Conservation (phyloP, 2,113 vertebrate species). For the Amazona vittata region DNA sequence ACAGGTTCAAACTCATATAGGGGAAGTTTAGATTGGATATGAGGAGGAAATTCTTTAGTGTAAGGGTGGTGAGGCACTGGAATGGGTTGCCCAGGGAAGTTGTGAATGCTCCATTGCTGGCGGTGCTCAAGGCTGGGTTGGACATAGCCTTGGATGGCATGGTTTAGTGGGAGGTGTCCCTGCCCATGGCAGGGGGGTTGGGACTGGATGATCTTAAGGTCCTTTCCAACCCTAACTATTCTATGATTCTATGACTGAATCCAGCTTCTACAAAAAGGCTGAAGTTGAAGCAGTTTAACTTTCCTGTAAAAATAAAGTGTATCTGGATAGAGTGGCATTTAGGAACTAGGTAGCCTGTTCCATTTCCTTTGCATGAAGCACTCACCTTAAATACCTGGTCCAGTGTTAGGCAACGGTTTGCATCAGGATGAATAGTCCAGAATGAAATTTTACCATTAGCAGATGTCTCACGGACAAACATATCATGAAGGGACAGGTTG, state of each 20-base stretch:
- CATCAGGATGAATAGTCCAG: conserved; percentile 95
- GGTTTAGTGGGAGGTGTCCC: too few relatives aligned
- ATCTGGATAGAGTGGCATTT: background rate
- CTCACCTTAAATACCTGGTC: conserved; percentile 93
- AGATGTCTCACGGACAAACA: conserved; percentile 90
- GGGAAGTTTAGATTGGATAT: too few relatives aligned
- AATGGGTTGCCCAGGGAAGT: too few relatives aligned
- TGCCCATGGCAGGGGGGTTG: too few relatives aligned
- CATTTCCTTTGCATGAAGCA: background rate
- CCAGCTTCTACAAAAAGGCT: background rate
- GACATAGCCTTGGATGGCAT: too few relatives aligned
- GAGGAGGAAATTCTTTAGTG: too few relatives aligned
- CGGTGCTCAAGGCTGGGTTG: too few relatives aligned
- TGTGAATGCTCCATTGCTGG: too few relatives aligned
- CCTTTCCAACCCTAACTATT: too few relatives aligned
- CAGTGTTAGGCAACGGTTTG: conserved; percentile 89
- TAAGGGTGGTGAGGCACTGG: too few relatives aligned
- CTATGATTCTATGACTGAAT: background rate
- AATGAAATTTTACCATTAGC: conserved; percentile 88
- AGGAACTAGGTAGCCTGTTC: background rate
- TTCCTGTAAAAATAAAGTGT: background rate
- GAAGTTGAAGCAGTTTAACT: background rate
- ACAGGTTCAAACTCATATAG: too few relatives aligned
- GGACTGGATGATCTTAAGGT: too few relatives aligned
- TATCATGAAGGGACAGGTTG: conserved; percentile 94